These are phyloP conservation scores for Myanophis thanlyinensis DNA, from an alignment of 2,113 vertebrate genomes.

Conservation along the genomic window DNA sequence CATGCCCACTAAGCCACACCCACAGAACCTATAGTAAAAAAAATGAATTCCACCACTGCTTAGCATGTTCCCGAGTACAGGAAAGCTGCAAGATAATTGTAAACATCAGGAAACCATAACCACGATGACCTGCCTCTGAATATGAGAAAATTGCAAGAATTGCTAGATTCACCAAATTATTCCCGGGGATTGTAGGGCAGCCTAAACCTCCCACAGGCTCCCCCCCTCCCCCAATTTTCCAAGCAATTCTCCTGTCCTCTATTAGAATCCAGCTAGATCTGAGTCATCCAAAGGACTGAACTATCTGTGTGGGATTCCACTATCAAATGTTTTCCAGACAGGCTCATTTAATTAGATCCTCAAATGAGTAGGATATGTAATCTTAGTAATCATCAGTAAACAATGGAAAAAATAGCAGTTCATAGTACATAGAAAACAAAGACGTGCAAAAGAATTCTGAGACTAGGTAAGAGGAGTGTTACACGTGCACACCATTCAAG, in stretches of 20 bases:
- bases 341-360: not conserved
- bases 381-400: not conserved
- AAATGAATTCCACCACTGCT: no score
- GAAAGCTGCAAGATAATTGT: not conserved
- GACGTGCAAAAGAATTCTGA: not conserved
- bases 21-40: no score
- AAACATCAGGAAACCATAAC: constrained; percentile 2
- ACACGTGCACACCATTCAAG: not conserved
- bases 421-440: not conserved
- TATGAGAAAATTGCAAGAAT: not conserved
- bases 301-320: constrained; percentile 20
- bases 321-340: not conserved
- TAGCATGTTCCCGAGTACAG: not conserved
- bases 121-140: not conserved
- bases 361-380: not conserved
- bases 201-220: not conserved
- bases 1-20: no score
- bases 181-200: not conserved
- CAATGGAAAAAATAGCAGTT: not conserved
- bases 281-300: constrained; percentile 8
- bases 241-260: not conserved
- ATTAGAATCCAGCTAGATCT: not conserved
- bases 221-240: not conserved
- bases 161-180: constrained; percentile 5
- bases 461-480: not conserved